Percentiles rank a stretch among this genome's conserved stretches.
Conservation (phyloP, 2,797 vertebrate species). For the Caiman crocodilus region DNA sequence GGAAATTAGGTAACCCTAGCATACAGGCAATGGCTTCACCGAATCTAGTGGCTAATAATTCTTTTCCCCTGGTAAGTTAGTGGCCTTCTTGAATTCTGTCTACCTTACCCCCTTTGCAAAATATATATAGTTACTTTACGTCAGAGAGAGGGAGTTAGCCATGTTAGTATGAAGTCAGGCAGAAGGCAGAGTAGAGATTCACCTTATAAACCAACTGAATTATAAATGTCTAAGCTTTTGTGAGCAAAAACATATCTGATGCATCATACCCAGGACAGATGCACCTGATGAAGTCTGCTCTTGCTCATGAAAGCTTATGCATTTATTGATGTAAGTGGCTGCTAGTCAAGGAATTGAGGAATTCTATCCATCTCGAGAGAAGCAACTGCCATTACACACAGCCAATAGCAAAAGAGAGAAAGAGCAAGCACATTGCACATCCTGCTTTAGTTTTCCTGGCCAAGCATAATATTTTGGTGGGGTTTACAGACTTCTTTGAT, state of each 20-base stretch:
- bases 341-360: not conserved
- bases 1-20: no score
- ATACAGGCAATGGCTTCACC: not conserved
- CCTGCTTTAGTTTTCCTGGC: not conserved
- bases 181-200: no score
- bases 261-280: no score
- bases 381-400: not conserved
- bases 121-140: not conserved
- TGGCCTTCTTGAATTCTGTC: rapidly evolving
- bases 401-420: constrained; percentile 12
- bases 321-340: not conserved
- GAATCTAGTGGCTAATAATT: not conserved
- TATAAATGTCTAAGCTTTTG: no score
- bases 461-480: not conserved
- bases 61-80: not conserved
- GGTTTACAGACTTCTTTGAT: not conserved
- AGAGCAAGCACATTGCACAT: not conserved
- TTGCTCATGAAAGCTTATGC: no score
- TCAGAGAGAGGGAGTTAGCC: no score
- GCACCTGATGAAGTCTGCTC: no score
- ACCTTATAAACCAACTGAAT: no score
- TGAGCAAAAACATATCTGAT: no score
- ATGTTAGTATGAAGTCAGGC: not conserved
- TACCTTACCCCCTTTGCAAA: not conserved
- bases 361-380: not conserved